These are phyloP conservation scores for Dryomyza anilis DNA, from an alignment of 2,888 invertebrate species.

Conservation along the genomic window DNA sequence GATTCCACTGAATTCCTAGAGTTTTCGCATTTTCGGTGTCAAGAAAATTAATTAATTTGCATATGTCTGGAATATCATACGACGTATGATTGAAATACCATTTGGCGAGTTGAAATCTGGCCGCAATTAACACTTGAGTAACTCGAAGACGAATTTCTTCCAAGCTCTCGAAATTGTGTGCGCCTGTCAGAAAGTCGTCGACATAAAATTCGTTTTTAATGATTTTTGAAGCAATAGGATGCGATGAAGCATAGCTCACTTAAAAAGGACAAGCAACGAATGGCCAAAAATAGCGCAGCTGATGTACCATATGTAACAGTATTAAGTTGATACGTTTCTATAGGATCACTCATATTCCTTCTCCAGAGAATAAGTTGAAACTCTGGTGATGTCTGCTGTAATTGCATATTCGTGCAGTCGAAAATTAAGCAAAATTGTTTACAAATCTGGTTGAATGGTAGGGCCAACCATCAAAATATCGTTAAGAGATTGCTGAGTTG, in stretches of 20 bases:
- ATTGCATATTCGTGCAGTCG: no score
- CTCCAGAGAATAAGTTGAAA: not conserved
- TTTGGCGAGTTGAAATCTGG: constrained; percentile 15
- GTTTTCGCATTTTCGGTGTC: constrained; percentile 18
- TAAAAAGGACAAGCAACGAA: not conserved
- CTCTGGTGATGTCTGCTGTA: not conserved
- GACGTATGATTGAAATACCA: constrained; percentile 23
- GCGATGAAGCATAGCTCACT: not conserved
- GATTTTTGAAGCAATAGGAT: not conserved
- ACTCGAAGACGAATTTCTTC: not conserved
- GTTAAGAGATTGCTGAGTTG: constrained; percentile 28
- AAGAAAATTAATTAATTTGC: constrained; percentile 15
- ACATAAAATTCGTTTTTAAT: not conserved
- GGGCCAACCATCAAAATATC: constrained; percentile 11
- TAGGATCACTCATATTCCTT: not conserved
- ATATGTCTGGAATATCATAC: not conserved
- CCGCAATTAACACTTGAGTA: not conserved
- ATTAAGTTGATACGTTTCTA: not conserved
- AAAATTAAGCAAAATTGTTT: not conserved
- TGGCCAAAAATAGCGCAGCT: not conserved
- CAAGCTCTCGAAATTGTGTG: not conserved
- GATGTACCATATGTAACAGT: no score
- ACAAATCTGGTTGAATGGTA: not conserved
- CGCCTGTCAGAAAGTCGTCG: not conserved
- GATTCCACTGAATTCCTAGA: constrained; percentile 21